These are phyloP conservation scores for Bugulina stolonifera DNA, from an alignment of 2,888 invertebrate species.

Conservation along the genomic window DNA sequence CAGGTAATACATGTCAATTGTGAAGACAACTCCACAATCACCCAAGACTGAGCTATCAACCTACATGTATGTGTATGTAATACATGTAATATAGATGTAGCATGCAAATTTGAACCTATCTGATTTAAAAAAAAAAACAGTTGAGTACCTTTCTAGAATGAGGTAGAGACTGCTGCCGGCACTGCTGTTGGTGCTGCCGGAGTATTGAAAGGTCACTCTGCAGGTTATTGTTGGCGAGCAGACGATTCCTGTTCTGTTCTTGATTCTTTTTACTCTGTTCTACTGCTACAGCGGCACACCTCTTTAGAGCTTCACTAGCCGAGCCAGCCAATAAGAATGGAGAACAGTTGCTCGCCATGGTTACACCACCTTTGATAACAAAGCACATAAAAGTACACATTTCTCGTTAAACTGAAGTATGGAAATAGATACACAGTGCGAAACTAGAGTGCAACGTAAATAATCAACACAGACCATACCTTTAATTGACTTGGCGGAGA, in stretches of 20 bases:
- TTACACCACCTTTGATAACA: no score
- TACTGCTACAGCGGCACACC: conserved; percentile 11
- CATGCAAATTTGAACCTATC: neutral
- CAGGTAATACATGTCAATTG: no score
- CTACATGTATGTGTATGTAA: no score
- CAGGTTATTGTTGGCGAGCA: neutral
- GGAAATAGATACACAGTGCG: no score
- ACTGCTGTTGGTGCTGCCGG: neutral
- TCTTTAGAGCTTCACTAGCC: conserved; percentile 12
- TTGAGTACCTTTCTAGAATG: neutral
- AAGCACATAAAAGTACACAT: no score
- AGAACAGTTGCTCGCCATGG: neutral
- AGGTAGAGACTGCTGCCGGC: neutral
- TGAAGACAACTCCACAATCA: no score
- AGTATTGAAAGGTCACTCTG: neutral
- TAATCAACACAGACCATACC: no score
- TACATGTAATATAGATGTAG: neutral
- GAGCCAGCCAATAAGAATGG: neutral
- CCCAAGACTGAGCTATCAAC: no score
- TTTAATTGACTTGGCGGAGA: no score
- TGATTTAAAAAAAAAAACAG: neutral
- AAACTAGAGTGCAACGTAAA: no score
- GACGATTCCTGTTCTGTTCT: neutral
- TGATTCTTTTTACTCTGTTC: conserved; percentile 1
- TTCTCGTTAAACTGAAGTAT: no score